Percentiles rank a stretch among this genome's conserved stretches.
Evolutionary conservation across 2,888 invertebrate genomes (phyloP).

Genomic region (Chrysodeixis includens): DNA sequence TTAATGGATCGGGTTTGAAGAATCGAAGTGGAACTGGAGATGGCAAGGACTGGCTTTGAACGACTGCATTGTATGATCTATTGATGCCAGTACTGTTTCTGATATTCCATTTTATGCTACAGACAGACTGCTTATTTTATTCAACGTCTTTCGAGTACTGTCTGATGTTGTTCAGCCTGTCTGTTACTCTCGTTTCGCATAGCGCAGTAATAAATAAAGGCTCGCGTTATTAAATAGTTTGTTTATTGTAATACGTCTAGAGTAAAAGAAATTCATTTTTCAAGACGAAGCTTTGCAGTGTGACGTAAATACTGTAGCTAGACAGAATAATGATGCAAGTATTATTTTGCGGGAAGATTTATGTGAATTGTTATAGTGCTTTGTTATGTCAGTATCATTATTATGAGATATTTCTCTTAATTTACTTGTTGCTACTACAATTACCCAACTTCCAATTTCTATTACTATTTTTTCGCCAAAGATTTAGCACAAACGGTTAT

Average conservation of each 20-base stretch:
- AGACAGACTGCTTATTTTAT: too few relatives aligned
- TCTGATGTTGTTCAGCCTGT: neutral
- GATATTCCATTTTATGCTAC: neutral
- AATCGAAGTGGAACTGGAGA: too few relatives aligned
- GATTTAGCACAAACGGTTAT: too few relatives aligned
- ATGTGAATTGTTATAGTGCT: neutral
- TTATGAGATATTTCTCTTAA: neutral
- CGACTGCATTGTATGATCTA: neutral
- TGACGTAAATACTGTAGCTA: neutral
- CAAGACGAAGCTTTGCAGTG: neutral
- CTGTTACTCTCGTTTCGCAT: too few relatives aligned
- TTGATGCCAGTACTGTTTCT: neutral
- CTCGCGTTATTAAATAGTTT: conserved; percentile 9
- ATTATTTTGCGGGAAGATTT: conserved; percentile 11
- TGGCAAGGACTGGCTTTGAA: neutral
- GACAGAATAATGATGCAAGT: conserved; percentile 10
- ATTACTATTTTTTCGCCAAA: neutral
- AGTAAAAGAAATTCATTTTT: conserved; percentile 17
- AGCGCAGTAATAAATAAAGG: neutral
- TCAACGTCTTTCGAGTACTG: too few relatives aligned
- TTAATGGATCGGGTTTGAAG: neutral
- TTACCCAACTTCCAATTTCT: too few relatives aligned
- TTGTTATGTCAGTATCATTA: neutral
- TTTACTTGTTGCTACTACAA: neutral
- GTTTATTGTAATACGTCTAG: conserved; percentile 1